Evolutionary conservation across 2,888 invertebrate genomes (phyloP).

Genomic region (Parelbella ahira): DNA sequence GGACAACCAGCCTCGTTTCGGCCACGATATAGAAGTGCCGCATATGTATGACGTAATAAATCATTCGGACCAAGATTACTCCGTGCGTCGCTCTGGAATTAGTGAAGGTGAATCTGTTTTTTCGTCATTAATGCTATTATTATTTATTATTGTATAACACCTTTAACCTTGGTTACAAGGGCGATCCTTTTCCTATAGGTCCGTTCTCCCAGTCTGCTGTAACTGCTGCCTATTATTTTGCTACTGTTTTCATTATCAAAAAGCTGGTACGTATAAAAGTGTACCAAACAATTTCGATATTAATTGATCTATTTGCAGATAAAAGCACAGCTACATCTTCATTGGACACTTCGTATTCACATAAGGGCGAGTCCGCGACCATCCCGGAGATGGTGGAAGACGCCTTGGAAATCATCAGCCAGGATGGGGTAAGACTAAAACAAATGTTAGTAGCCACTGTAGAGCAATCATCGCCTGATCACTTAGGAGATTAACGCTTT

Average conservation of each 20-base stretch:
- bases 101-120: background rate
- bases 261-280: too few species aligned
- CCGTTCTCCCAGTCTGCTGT: too few species aligned
- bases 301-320: slow-evolving; percentile 30
- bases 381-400: slow-evolving; percentile 60
- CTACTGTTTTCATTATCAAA: too few species aligned
- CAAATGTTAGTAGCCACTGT: too few species aligned
- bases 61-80: slow-evolving; percentile 29
- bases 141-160: too few species aligned
- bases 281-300: background rate
- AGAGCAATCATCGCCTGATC: too few species aligned
- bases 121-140: too few species aligned
- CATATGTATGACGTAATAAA: slow-evolving; percentile 31
- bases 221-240: too few species aligned
- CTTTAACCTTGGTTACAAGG: too few species aligned
- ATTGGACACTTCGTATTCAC: slow-evolving; percentile 32
- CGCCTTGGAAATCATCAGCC: slow-evolving; percentile 62
- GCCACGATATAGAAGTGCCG: slow-evolving; percentile 28
- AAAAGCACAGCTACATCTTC: slow-evolving; percentile 38
- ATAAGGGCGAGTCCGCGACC: slow-evolving; percentile 37
- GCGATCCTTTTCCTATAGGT: too few species aligned
- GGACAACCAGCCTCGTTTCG: slow-evolving; percentile 30
- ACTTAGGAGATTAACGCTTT: too few species aligned
- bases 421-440: slow-evolving; percentile 59
- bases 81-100: background rate